Evolutionary conservation across 2,113 vertebrate genomes (phyloP), one percentile per base, ranked within the genome.

Genomic region (Cichladusa arquata): DNA sequence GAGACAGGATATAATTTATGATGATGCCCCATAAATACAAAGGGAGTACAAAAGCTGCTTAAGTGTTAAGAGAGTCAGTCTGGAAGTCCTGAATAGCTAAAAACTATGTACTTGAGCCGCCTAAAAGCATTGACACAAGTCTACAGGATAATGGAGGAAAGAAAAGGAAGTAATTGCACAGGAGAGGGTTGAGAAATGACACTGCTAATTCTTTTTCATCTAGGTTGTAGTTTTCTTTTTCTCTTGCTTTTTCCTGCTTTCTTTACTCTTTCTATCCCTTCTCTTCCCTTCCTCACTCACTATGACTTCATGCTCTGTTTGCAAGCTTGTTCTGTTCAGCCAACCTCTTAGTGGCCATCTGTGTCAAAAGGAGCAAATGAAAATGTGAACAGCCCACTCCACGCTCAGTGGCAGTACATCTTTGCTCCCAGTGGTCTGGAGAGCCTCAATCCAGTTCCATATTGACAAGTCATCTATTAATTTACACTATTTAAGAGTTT

Each of bases 381-480:
- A 91, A 78, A 13, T 1, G 0, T 16, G 45, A 85, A 36, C 38
- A 36, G 31, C 23, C 28, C 47, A 22, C 33, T 45, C 42, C 50
- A 77, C 0, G 0, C 33, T 77, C 18, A 64, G 2, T 26, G 23
- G 24, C 54, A 60, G 16, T 29, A 56, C 25, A 51, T 16, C 24
- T 88, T 82, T 76, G 10, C 15, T 92, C 33, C 29, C 58, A 79
- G 38, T 31, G 28, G 11, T 36, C 47, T 72, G 45, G 18, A 78
- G 62, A 80, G 50, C 40, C 48, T 77, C 34, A 50, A 38, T 61
- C 19, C 44, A 60, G 14, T 6, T 81, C 67, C 66, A 22, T 40
- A 48, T 44, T n/a, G 62, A 72, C 58, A 80, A 4, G 25, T 48
- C 31, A 58, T 48, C 48, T 26, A 38, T 10, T 23, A 93, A 45